phyloP scores from a whole-genome alignment of 2,113 vertebrate species.

The Larimichthys polyactis region DNA sequence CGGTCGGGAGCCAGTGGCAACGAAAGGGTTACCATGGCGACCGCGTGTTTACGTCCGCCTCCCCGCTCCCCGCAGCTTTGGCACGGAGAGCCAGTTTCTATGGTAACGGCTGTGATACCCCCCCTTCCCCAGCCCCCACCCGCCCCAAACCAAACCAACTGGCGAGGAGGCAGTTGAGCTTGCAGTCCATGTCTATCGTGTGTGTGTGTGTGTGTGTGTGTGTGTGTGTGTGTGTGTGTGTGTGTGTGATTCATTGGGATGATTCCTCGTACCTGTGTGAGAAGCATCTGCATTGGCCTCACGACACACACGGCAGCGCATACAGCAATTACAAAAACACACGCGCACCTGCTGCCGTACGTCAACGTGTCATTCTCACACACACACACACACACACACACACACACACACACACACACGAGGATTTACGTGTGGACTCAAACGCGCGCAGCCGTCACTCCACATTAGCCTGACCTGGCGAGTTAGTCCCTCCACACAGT shows the following conservation, averaged over 20 bases:
- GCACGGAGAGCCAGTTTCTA: conserved; percentile 83
- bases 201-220: conserved; percentile 7
- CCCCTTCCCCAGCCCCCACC: not conserved
- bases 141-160: conserved; percentile 33
- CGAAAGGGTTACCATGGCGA: conserved; percentile 79
- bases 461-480: not conserved
- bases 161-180: conserved; percentile 39
- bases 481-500: not conserved
- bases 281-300: conserved; percentile 61
- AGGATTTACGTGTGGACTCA: conserved; percentile 5
- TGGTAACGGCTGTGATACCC: conserved; percentile 79
- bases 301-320: conserved; percentile 25
- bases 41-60: conserved; percentile 81
- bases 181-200: not conserved
- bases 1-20: conserved; percentile 36
- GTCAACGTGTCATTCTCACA: not conserved
- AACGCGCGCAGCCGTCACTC: not conserved
- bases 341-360: not conserved
- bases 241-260: conserved; percentile 66
- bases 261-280: conserved; percentile 74
- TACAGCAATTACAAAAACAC: not conserved
- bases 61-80: conserved; percentile 70
- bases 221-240: conserved; percentile 1
- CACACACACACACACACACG: not conserved
- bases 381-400: not conserved